A percentile compares a stretch with the other conserved stretches of the same genome.
phyloP scores from a whole-genome alignment of 2,888 invertebrate genomes.

The Phaonia tiefii region DNA sequence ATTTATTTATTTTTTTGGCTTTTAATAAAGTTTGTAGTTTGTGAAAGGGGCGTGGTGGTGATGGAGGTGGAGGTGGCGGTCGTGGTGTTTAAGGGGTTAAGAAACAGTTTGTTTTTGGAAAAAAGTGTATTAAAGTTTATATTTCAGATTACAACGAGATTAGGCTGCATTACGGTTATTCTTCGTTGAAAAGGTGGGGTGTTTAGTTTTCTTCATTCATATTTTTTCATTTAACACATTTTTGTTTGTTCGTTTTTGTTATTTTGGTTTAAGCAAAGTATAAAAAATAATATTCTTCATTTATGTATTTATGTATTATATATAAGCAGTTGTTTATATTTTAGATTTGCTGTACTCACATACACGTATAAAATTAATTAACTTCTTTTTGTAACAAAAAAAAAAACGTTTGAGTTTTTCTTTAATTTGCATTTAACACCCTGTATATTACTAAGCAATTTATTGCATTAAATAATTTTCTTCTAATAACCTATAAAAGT shows the following conservation, averaged over 20 bases:
- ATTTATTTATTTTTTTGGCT: no score
- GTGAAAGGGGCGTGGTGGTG: no score
- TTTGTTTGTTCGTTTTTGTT: constrained; percentile 17
- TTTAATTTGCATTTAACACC: constrained; percentile 60
- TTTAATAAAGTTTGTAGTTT: no score
- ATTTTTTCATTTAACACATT: constrained; percentile 23
- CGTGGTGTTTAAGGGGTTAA: no score
- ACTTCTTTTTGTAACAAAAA: constrained; percentile 54
- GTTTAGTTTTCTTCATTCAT: constrained; percentile 33
- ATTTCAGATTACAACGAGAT: background rate
- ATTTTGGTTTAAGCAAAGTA: constrained; percentile 38
- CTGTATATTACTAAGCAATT: constrained; percentile 66
- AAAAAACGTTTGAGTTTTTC: constrained; percentile 47
- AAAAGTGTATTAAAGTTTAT: background rate
- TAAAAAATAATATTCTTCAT: constrained; percentile 23
- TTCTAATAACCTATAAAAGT: constrained; percentile 55
- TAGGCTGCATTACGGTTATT: background rate
- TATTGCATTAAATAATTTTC: constrained; percentile 64
- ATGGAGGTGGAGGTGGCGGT: no score
- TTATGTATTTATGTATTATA: background rate
- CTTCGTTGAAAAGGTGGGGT: constrained; percentile 57
- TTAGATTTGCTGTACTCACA: constrained; percentile 58
- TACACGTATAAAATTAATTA: constrained; percentile 75
- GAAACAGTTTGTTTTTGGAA: background rate
- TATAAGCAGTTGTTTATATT: constrained; percentile 37